Conservation (phyloP, 1,140 invertebrate genomes). For the Drosophila rufa region DNA sequence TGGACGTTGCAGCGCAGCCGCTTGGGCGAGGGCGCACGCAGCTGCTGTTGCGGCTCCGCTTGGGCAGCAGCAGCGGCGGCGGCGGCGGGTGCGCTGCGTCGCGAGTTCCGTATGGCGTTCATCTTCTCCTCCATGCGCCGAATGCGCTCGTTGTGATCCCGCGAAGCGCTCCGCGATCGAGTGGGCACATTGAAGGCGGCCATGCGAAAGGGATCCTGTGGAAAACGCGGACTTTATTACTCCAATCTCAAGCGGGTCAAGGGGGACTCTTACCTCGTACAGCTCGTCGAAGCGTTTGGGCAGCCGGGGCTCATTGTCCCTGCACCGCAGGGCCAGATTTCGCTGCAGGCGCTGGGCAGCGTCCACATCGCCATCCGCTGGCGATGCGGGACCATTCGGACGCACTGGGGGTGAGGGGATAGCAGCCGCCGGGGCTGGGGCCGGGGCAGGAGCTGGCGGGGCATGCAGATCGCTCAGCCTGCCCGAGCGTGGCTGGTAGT, state of each 20-base stretch:
- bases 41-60: slow-evolving; percentile 53
- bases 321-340: slow-evolving; percentile 77
- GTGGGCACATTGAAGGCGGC: slow-evolving; percentile 82
- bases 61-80: slow-evolving; percentile 58
- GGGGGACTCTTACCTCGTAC: slow-evolving; percentile 62
- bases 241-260: neutral
- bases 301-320: slow-evolving; percentile 78
- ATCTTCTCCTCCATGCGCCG: slow-evolving; percentile 85
- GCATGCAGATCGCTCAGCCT: slow-evolving; percentile 73
- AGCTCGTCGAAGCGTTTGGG: slow-evolving; percentile 82
- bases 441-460: slow-evolving; percentile 32
- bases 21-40: slow-evolving; percentile 84
- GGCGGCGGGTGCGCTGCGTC: slow-evolving; percentile 70
- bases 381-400: slow-evolving; percentile 17
- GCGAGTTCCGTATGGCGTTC: slow-evolving; percentile 79
- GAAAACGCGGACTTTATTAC: neutral
- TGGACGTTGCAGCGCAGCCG: slow-evolving; percentile 88
- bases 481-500: slow-evolving; percentile 74
- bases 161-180: slow-evolving; percentile 71
- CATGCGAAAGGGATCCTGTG: slow-evolving; percentile 82
- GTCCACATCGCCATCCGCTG: slow-evolving; percentile 69
- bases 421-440: slow-evolving; percentile 20
- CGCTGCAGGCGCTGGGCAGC: slow-evolving; percentile 78
- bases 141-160: slow-evolving; percentile 82
- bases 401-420: slow-evolving; percentile 29